phyloP scores from a whole-genome alignment of 2,797 vertebrate genomes.

The Remorina albescens region DNA sequence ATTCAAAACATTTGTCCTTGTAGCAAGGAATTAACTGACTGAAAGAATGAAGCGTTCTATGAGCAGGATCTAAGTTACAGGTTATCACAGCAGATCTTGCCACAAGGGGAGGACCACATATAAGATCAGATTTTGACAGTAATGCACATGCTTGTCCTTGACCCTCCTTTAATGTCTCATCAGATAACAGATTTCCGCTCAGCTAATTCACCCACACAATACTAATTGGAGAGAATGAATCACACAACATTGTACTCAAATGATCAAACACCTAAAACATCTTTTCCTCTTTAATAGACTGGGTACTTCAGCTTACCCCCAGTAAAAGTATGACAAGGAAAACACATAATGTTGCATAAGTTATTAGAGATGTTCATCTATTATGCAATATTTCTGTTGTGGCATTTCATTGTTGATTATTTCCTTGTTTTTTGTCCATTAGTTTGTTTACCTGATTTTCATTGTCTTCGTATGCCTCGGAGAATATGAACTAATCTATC shows the following conservation, averaged over 20 bases:
- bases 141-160: not conserved
- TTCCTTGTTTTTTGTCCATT: conserved; percentile 7
- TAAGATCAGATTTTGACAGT: not conserved
- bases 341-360: not conserved
- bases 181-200: not conserved
- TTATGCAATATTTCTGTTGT: not conserved
- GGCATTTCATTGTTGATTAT: not conserved
- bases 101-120: not conserved
- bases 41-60: not conserved
- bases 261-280: conserved; percentile 10
- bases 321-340: not conserved
- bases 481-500: not conserved
- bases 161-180: conserved; percentile 3
- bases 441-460: not conserved
- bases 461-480: not conserved
- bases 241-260: not conserved
- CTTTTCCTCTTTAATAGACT: not conserved
- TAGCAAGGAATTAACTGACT: not conserved
- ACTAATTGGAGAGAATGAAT: not conserved
- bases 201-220: not conserved
- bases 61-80: conserved; percentile 3
- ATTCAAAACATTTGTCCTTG: not conserved
- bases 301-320: too few relatives aligned
- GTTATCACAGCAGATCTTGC: not conserved
- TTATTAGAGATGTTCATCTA: not conserved